Evolutionary conservation across 1,140 invertebrate species (phyloP), one percentile per base, ranked within the genome.

Genomic region (Acromyrmex echinatior): DNA sequence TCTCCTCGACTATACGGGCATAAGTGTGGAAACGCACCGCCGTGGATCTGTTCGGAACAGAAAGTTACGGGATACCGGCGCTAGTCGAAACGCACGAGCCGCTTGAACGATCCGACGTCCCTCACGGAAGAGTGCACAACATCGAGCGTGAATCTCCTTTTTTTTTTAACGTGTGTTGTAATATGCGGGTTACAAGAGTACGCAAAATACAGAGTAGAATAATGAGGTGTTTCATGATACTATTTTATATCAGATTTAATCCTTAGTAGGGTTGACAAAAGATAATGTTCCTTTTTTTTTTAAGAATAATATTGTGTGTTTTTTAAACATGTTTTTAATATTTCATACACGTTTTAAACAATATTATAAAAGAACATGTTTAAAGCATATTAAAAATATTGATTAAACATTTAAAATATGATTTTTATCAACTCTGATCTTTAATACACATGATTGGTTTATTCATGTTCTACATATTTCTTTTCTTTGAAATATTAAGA

Each of bases 1-100:
- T 70, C 31, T 53, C 53, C 45, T 21, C 87, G 53, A 12, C 68
- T 35, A 77, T 86, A 60, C 58, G 53, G 74, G 80, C 79, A 86
- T 68, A 87, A 90, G 76, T 66, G 77, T 90, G 78, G 90, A 90
- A 91, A 88, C 86, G 74, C 62, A 31, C 16, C 70, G 53, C 16
- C 88, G 39, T 35, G 63, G 84, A 90, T 79, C 86, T 56, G 73
- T 78, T 62, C 74, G 74, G 53, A 84, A 39, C 76, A 65, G 28
- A 53, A 70, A 78, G 84, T 86, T 76, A 66, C 82, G 77, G 58
- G 87, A 88, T 88, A 28, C 76, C 51, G 74, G 74, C 74, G 76
- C 49, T 78, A 86, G 76, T 79, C 76, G 82, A 79, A 79, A 79
- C 74, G 49, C 62, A 45, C 74, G 74, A 86, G 82, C 28, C 28